Conservation (phyloP, 2,113 vertebrate species). For the Ibidorhyncha struthersii region DNA sequence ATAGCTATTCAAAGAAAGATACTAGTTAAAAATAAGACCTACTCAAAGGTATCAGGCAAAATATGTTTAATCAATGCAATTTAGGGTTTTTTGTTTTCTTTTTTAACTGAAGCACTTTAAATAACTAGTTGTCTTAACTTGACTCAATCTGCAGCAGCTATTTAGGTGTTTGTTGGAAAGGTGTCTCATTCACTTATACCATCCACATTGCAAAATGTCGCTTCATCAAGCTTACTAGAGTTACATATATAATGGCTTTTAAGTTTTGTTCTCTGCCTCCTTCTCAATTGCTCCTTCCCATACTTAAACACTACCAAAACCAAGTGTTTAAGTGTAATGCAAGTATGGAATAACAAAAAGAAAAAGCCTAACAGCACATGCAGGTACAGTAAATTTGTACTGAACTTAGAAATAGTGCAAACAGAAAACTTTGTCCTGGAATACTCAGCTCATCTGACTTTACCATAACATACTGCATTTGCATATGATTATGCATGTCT, state of each 20-base stretch:
- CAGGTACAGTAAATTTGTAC: not conserved
- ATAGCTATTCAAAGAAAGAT: not conserved
- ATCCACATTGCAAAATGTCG: not conserved
- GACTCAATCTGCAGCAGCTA: not conserved
- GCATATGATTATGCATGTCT: not conserved
- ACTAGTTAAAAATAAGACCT: not conserved
- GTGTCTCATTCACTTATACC: not conserved
- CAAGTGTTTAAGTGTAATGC: not conserved
- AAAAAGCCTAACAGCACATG: not conserved
- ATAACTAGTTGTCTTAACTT: not conserved
- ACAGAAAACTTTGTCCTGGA: fast-evolving
- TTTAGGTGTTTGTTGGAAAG: not conserved
- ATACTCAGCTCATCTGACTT: not conserved
- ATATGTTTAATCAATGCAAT: not conserved
- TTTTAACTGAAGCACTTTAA: not conserved
- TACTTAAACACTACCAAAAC: not conserved
- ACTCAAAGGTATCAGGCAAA: not conserved
- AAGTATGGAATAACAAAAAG: not conserved
- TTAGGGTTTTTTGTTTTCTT: fast-evolving
- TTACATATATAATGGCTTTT: fast-evolving
- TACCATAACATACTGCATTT: not conserved
- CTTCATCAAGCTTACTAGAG: not conserved
- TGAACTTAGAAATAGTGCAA: not conserved
- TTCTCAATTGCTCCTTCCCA: not conserved
- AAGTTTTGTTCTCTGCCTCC: not conserved